Conservation (phyloP, 2,113 vertebrate genomes). For the Labeo rohita region DNA sequence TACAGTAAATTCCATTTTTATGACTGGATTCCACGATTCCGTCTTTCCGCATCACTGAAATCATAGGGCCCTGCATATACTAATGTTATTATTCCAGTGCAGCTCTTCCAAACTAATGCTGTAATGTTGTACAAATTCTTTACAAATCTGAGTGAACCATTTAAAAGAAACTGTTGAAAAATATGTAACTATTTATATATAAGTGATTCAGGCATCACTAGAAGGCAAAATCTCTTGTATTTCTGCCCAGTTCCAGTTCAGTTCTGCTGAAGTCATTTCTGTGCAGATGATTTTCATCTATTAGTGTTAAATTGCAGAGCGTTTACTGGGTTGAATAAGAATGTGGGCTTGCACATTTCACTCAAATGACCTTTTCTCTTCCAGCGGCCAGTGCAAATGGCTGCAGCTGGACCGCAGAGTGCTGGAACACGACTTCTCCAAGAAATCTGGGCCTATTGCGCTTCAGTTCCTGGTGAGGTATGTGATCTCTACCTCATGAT, state of each 20-base stretch:
- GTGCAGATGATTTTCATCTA: neutral
- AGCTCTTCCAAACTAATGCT: neutral
- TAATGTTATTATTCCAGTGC: neutral
- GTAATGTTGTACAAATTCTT: neutral
- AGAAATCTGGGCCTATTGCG: conserved; percentile 88
- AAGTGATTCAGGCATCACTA: neutral
- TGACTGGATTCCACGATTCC: no score
- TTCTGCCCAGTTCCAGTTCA: neutral
- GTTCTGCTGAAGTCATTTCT: neutral
- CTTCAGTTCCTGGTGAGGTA: conserved; percentile 97
- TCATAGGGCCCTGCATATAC: no score
- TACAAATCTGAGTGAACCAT: neutral
- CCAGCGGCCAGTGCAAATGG: conserved; percentile 96
- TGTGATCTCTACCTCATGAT: conserved; percentile 53
- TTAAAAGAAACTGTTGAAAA: neutral
- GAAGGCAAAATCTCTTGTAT: neutral
- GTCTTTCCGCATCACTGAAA: no score
- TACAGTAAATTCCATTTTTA: no score
- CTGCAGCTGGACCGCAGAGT: conserved; percentile 96
- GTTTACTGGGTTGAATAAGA: neutral
- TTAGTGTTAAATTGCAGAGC: conserved; percentile 1
- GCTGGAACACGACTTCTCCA: conserved; percentile 96
- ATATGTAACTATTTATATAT: neutral
- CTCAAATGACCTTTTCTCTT: conserved; percentile 54
- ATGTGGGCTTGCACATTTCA: neutral